Base-by-base conservation (phyloP, 53 echinoderm and acorn worm genomes). In the Holothuria leucospilota region DNA sequence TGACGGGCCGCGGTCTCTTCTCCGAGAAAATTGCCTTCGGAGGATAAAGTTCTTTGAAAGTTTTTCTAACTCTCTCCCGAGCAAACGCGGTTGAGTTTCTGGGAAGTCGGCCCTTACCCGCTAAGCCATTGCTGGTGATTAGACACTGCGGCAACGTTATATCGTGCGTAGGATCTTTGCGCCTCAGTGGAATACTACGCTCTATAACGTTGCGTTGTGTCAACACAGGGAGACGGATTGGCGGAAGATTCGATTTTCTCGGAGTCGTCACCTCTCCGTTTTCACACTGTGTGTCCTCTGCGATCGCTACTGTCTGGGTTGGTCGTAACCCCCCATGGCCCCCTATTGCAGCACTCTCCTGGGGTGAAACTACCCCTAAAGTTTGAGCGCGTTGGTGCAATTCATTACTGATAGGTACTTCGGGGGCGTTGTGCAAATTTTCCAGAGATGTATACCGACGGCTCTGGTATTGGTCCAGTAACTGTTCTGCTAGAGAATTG, bases 101-200 rank as follows among this genome's bases (percentile, higher is more conserved):
- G 25, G 24, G 46, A 59, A 30, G 26, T 78, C 30, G 13, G 20
- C 29, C 53, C 15, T 53, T 78, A 51, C 60, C 29, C 11, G 29
- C 26, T 15, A 59, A 29, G 12, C 23, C 59, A 78, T 78, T 78
- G 18, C 26, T 41, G 2, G 79, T 59, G 12, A 59, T 29, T 6
- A 78, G 42, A 28, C 79, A 78, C 27, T 53, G 60, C 4, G 79
- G 79, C 51, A 78, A 52, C 26, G 79, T 78, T 24, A 78, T 28
- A 56, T 78, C 79, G 10, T 72, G 72, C 52, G 79, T 51, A 41
- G 60, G 58, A 59, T 59, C 79, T 29, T 56, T 53, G 29, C 79
- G 56, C 26, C 60, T 78, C 27, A 59, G n/a, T 56, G 79, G 79
- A 78, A 78, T 78, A 53, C 79, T 78, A 23, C 79, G 52, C 53